Conservation (phyloP, 2,797 vertebrate species). For the Clarias pachynema region DNA sequence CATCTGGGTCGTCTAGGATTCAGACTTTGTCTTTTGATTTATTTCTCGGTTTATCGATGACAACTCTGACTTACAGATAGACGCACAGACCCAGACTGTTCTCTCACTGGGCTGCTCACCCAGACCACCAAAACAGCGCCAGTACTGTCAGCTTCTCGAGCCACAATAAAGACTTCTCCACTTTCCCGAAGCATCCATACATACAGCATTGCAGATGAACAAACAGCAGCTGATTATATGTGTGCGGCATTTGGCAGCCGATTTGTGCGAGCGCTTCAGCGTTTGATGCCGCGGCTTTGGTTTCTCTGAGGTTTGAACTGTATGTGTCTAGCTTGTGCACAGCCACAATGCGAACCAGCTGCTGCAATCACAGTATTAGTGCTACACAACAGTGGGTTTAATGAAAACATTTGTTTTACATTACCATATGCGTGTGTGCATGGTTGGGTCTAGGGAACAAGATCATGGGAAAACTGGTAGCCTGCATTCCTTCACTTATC, state of each 20-base stretch:
- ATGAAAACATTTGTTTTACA: slow-evolving; percentile 75
- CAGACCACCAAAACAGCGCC: not conserved
- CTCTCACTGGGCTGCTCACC: not conserved
- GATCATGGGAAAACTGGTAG: slow-evolving; percentile 23
- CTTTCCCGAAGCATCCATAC: slow-evolving; percentile 28
- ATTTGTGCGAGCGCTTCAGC: slow-evolving; percentile 24
- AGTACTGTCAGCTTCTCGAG: slow-evolving; percentile 22
- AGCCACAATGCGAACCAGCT: slow-evolving; percentile 71
- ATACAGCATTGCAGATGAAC: slow-evolving; percentile 44
- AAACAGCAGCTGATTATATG: slow-evolving; percentile 49
- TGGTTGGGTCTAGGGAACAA: slow-evolving; percentile 19
- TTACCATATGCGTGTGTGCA: slow-evolving; percentile 53
- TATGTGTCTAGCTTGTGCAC: slow-evolving; percentile 50
- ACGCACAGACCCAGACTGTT: not conserved
- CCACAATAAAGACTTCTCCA: slow-evolving; percentile 30
- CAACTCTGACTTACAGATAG: not conserved
- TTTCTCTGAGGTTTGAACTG: slow-evolving; percentile 34
- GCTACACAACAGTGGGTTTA: slow-evolving; percentile 59
- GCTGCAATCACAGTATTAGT: slow-evolving; percentile 57
- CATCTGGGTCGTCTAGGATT: not conserved
- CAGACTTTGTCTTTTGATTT: not conserved
- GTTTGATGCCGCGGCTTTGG: slow-evolving; percentile 58
- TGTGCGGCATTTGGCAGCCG: slow-evolving; percentile 27
- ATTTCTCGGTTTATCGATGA: not conserved
- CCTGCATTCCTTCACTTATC: slow-evolving; percentile 19